A percentile compares a stretch with the other conserved stretches of the same genome.
These are phyloP conservation scores for Drosophila phalerata DNA, from an alignment of 2,888 invertebrate species.

Conservation along the genomic window DNA sequence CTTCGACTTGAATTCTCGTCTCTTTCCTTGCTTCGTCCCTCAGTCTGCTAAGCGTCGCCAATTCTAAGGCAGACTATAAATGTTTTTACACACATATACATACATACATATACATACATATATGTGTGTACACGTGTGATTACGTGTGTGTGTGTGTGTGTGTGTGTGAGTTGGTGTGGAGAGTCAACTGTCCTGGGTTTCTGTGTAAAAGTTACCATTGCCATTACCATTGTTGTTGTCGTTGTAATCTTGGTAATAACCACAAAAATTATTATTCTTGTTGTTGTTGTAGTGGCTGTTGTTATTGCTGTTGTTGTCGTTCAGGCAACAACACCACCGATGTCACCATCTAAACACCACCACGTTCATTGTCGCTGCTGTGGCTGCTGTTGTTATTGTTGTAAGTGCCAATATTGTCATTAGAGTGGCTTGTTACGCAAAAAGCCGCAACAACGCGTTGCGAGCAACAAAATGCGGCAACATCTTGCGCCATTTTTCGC, in stretches of 20 bases:
- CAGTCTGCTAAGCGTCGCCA: conserved; percentile 58
- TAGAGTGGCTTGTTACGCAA: conserved; percentile 81
- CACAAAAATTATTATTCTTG: conserved; percentile 80
- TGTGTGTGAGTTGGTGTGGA: conserved; percentile 7
- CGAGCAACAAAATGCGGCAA: conserved; percentile 73
- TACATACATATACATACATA: not conserved
- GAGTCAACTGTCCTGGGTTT: conserved; percentile 41
- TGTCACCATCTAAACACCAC: conserved; percentile 6
- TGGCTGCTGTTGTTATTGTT: conserved; percentile 70
- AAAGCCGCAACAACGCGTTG: conserved; percentile 66
- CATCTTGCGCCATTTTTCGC: conserved; percentile 80
- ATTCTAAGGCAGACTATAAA: conserved; percentile 77
- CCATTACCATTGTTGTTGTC: conserved; percentile 49
- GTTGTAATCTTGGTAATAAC: conserved; percentile 81
- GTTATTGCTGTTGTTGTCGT: conserved; percentile 21
- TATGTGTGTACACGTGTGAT: conserved; percentile 24
- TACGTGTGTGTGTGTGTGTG: conserved; percentile 13
- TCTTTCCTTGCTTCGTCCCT: not conserved
- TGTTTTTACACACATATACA: conserved; percentile 46
- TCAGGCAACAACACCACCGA: too few relatives aligned
- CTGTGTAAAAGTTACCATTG: conserved; percentile 56
- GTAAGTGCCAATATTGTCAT: conserved; percentile 82
- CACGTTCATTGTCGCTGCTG: conserved; percentile 47
- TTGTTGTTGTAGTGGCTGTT: conserved; percentile 38
- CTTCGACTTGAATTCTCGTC: conserved; percentile 42